Percentiles rank a stretch among this genome's conserved stretches.
Conservation (phyloP, 92 coral and sea anemone genomes). For the Pocillopora meandrina region DNA sequence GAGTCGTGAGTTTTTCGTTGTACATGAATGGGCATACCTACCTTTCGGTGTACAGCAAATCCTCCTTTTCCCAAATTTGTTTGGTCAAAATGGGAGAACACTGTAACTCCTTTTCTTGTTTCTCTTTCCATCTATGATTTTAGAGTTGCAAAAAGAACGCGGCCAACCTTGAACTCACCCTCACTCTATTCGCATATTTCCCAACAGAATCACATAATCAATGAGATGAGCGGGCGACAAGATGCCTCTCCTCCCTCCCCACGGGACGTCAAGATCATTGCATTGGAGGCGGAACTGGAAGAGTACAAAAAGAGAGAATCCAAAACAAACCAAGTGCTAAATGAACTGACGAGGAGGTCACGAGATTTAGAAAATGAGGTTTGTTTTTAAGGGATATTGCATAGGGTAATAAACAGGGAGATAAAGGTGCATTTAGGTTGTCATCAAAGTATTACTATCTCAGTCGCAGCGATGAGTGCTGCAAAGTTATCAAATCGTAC, state of each 20-base stretch:
- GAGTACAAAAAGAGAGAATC: conserved; percentile 64
- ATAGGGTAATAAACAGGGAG: too few species aligned
- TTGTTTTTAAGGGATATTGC: neutral
- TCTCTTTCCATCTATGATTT: neutral
- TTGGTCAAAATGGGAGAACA: too few species aligned
- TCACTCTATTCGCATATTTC: neutral
- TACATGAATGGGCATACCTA: too few species aligned
- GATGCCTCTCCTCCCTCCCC: conserved; percentile 67
- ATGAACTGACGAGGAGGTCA: conserved; percentile 62
- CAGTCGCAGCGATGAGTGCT: too few species aligned
- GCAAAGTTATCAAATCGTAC: too few species aligned
- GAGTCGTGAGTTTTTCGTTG: too few species aligned
- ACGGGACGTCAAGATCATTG: conserved; percentile 73
- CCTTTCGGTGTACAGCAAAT: too few species aligned
- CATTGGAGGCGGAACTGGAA: conserved; percentile 80
- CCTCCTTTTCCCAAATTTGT: too few species aligned
- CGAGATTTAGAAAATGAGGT: conserved; percentile 83
- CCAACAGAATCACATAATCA: conserved; percentile 73
- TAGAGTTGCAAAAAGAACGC: too few species aligned
- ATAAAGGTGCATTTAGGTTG: too few species aligned
- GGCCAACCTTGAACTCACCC: too few species aligned
- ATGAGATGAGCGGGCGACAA: conserved; percentile 70
- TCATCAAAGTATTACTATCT: too few species aligned
- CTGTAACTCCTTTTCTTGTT: neutral
- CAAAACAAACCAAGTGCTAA: conserved; percentile 65